These are phyloP conservation scores for Panurus biarmicus DNA, from an alignment of 2,113 vertebrate genomes.

Conservation along the genomic window DNA sequence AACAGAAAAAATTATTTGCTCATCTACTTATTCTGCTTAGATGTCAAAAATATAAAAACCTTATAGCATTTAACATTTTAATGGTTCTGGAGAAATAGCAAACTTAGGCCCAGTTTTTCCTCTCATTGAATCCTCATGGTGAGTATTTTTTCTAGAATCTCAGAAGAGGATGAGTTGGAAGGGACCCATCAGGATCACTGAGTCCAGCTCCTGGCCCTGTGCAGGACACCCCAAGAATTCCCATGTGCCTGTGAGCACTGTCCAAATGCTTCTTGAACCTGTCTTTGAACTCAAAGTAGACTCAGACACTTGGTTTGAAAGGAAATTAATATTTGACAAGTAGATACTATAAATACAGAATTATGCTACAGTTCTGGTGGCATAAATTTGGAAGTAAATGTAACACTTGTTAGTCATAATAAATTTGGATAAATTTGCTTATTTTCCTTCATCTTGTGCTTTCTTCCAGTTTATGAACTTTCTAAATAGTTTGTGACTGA, in stretches of 20 bases:
- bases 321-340: not conserved
- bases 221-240: not conserved
- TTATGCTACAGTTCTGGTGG: not conserved
- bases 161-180: not conserved
- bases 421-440: not conserved
- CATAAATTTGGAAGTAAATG: not conserved
- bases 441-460: not conserved
- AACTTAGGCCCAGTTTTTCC: not conserved
- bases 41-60: conserved; percentile 1
- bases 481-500: not conserved
- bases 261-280: not conserved
- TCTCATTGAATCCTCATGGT: not conserved
- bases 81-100: not conserved
- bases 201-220: not conserved
- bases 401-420: not conserved
- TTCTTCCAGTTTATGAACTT: not conserved
- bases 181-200: not conserved
- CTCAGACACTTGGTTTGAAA: not conserved
- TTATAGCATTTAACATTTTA: not conserved
- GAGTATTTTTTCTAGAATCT: not conserved
- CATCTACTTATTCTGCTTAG: not conserved
- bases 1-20: conserved; percentile 17
- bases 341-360: not conserved
- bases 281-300: not conserved
- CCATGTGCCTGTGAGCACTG: not conserved